Base-by-base conservation (phyloP, 2,113 vertebrate genomes). In the Centrocercus urophasianus region DNA sequence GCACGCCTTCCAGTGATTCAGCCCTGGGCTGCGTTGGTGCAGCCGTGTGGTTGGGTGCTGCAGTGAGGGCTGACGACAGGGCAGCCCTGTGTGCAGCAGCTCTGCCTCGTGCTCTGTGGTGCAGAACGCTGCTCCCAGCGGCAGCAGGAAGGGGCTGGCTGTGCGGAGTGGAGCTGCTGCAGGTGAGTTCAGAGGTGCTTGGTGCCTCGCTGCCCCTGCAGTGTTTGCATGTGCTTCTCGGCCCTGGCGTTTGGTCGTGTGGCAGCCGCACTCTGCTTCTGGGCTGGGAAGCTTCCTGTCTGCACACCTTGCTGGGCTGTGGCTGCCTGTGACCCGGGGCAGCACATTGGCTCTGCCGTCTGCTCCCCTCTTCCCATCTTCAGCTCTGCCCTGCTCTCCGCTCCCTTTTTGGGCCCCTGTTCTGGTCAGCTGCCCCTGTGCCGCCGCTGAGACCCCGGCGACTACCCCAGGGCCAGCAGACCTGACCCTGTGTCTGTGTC, bases 231-330 rank as follows among this genome's bases (percentile, higher is more conserved):
- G 34, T 34, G 17, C 54, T 16, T 36, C 54, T 69, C 12, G 1
- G 52, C 11, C 14, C 1, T 0, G 3, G n/a, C 21, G 10, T 7
- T 11, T 6, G 34, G 30, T 42, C 19, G 1, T 1, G 1, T 34
- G 42, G 45, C 13, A 8, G 56, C 64, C 21, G 64, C 20, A 20
- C 38, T 50, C 52, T n/a, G 59, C 38, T 56, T 12, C 25, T 13
- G 25, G 36, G 43, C 43, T 11, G 52, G 36, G 43, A 25, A 4
- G 13, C 13, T 27, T 21, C 34, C 50, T 7, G 34, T 11, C 19
- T 12, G 8, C 69, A 27, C 34, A 5, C 8, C 1, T 13, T 6
- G 25, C 72, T 42, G 24, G 16, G 43, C 56, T 2, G 1, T 8
- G 24, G 45, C 56, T 67, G 52, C 32, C 43, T 0, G 0, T 38